A percentile compares a stretch with the other conserved stretches of the same genome.
phyloP scores from a whole-genome alignment of 2,113 vertebrate species.

The Seriola aureovittata region DNA sequence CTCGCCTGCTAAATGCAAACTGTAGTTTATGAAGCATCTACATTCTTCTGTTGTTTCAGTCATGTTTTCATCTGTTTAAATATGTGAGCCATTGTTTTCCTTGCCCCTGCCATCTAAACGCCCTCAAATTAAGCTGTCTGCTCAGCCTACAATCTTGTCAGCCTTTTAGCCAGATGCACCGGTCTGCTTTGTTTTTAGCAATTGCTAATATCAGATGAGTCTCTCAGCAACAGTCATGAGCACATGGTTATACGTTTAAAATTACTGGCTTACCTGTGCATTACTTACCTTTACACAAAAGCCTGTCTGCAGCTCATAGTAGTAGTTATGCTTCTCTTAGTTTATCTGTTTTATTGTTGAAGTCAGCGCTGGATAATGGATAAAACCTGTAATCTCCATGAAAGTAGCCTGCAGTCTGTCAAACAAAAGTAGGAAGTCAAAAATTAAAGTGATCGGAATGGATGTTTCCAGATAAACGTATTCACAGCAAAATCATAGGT shows the following conservation, averaged over 20 bases:
- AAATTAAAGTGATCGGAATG: neutral
- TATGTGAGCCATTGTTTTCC: neutral
- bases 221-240: neutral
- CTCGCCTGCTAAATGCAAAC: conserved; percentile 12
- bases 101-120: neutral
- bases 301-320: neutral
- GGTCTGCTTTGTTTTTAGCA: neutral
- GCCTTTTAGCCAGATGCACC: neutral
- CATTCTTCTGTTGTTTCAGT: neutral
- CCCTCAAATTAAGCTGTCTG: neutral
- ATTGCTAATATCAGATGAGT: neutral
- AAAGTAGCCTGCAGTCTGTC: neutral
- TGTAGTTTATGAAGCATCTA: neutral
- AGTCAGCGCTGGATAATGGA: conserved; percentile 5
- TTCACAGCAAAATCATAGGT: neutral
- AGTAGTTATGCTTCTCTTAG: neutral
- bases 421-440: neutral
- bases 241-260: neutral
- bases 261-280: neutral
- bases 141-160: too few species aligned
- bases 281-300: neutral
- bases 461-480: neutral
- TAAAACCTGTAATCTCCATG: neutral
- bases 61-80: conserved; percentile 4
- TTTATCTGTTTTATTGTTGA: neutral